Conservation (phyloP, 2,888 invertebrate species). For the Ischnus inquisitorius region DNA sequence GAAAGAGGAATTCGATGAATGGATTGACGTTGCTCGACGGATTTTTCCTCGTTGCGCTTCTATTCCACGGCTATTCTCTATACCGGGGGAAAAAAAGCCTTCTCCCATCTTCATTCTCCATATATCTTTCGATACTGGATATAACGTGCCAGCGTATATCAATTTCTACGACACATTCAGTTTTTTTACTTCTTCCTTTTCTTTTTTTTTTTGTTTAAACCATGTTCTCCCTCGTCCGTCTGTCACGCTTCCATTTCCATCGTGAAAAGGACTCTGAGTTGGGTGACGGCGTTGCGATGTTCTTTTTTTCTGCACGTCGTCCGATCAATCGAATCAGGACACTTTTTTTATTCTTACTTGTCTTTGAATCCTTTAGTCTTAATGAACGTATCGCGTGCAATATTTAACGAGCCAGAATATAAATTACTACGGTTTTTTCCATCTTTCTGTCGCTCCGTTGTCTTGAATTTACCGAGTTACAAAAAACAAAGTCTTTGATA, state of each 20-base stretch:
- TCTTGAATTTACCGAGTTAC: background rate
- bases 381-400: background rate
- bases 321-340: background rate
- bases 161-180: conserved; percentile 5
- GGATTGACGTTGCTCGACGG: conserved; percentile 38
- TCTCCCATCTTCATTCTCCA: background rate
- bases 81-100: background rate
- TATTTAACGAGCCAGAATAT: background rate
- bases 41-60: conserved; percentile 36
- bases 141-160: conserved; percentile 18
- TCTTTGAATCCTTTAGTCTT: background rate
- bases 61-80: conserved; percentile 27
- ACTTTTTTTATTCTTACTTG: background rate
- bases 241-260: background rate
- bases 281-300: background rate
- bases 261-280: background rate
- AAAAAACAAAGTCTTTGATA: conserved; percentile 3
- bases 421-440: conserved; percentile 31
- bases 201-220: background rate
- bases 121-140: conserved; percentile 14
- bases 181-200: background rate
- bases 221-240: background rate
- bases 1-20: conserved; percentile 53
- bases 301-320: background rate
- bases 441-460: background rate